These are phyloP conservation scores for Oryzias melastigma DNA, from an alignment of 2,113 vertebrate genomes.

Conservation along the genomic window DNA sequence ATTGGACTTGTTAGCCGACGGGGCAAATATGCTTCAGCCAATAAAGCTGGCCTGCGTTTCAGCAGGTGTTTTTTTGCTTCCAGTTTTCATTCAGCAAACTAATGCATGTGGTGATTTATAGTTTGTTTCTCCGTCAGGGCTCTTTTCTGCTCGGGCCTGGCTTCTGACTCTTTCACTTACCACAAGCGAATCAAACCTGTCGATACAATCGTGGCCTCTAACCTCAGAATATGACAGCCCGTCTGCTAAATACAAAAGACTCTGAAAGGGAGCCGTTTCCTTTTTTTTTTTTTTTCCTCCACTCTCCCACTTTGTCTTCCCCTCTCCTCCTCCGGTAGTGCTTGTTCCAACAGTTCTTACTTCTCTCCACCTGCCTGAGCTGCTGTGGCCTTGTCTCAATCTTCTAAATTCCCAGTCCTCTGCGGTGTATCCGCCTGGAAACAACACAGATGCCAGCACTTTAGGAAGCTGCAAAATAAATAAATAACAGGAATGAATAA, in stretches of 20 bases:
- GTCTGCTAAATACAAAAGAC: constrained; percentile 55
- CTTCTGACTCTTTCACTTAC: constrained; percentile 49
- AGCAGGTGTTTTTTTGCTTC: constrained; percentile 17
- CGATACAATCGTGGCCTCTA: constrained; percentile 59
- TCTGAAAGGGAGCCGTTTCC: constrained; percentile 16
- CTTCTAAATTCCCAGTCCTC: constrained; percentile 76
- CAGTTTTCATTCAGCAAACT: constrained; percentile 35
- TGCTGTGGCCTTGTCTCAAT: constrained; percentile 73
- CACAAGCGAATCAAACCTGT: constrained; percentile 51
- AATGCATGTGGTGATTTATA: constrained; percentile 34
- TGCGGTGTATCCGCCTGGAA: constrained; percentile 78
- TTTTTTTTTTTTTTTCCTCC: constrained; percentile 16
- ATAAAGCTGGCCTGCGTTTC: constrained; percentile 23
- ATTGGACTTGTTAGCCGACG: constrained; percentile 37
- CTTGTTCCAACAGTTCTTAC: constrained; percentile 46
- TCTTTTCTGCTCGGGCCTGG: constrained; percentile 29
- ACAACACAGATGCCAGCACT: constrained; percentile 75
- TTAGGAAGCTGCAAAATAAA: constrained; percentile 55
- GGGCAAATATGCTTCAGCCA: constrained; percentile 41
- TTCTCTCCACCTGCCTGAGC: constrained; percentile 69
- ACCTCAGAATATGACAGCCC: constrained; percentile 60
- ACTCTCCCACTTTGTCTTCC: neutral
- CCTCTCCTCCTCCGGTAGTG: constrained; percentile 34
- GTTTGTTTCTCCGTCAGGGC: constrained; percentile 40
- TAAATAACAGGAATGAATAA: constrained; percentile 8